Conservation (phyloP, 2,113 vertebrate genomes). For the Plecotus auritus region DNA sequence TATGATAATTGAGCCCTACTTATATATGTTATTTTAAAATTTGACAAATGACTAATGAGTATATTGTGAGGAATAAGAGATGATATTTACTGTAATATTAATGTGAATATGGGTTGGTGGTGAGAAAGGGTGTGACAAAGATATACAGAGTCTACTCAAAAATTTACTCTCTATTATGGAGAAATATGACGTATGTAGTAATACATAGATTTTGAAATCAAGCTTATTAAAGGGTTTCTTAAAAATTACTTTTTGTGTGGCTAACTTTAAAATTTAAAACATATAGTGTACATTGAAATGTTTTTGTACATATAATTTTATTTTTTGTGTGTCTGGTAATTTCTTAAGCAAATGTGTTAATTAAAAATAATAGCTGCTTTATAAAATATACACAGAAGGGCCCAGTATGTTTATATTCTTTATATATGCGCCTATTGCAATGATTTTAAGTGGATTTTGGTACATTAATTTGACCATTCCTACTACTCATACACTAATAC, state of each 20-base stretch:
- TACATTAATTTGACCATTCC: background rate
- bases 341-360: background rate
- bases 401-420: background rate
- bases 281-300: background rate
- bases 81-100: background rate
- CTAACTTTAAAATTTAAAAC: background rate
- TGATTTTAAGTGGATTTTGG: background rate
- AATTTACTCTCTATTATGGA: background rate
- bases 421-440: background rate
- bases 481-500: background rate
- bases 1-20: background rate
- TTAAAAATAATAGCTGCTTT: background rate
- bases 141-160: background rate
- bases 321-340: background rate
- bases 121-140: background rate
- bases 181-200: background rate
- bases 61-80: background rate
- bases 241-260: background rate
- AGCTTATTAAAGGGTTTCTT: background rate
- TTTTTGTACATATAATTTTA: background rate
- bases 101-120: background rate
- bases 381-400: background rate
- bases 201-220: background rate
- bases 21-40: background rate
- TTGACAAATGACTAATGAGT: background rate